phyloP scores from a whole-genome alignment of 2,888 invertebrate species.

The Philhelius pedissequus region DNA sequence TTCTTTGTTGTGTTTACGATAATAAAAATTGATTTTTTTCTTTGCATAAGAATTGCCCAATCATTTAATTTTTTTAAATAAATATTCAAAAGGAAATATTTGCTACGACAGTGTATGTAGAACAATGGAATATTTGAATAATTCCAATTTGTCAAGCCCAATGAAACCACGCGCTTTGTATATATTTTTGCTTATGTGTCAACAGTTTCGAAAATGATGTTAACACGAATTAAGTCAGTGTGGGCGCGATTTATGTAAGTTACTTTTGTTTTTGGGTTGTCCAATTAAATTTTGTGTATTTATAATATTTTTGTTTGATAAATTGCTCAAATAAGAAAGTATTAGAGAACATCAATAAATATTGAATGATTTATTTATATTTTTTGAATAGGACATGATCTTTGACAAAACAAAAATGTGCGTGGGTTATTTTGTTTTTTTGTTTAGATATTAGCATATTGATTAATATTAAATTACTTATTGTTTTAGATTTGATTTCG shows the following conservation, averaged over 20 bases:
- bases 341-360: background rate
- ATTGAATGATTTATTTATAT: background rate
- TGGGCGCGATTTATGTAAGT: background rate
- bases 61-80: background rate
- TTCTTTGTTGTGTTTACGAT: background rate
- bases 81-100: background rate
- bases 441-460: background rate
- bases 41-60: background rate
- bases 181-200: background rate
- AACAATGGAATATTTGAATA: background rate
- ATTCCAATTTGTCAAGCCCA: conserved; percentile 4
- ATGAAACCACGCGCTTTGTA: conserved; percentile 15
- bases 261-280: background rate
- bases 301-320: background rate
- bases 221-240: background rate
- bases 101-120: background rate
- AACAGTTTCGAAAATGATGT: background rate
- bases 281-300: background rate
- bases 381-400: background rate
- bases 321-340: conserved; percentile 8
- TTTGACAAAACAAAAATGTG: background rate
- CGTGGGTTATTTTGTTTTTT: no score
- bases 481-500: background rate
- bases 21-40: background rate
- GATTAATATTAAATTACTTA: background rate